phyloP scores from a whole-genome alignment of 1,140 invertebrate species.

The Spodoptera litura region DNA sequence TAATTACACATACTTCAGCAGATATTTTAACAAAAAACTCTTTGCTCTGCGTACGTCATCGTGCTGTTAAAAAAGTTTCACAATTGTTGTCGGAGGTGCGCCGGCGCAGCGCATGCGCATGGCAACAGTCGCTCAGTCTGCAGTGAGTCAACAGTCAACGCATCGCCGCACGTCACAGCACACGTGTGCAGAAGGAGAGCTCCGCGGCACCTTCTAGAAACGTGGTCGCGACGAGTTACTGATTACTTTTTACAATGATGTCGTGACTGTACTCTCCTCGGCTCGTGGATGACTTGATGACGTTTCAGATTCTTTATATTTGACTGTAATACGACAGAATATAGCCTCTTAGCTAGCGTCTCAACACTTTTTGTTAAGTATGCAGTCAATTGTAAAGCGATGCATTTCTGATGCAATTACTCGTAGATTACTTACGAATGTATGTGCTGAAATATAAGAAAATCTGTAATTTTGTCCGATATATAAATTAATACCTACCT shows the following conservation, averaged over 20 bases:
- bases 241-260: not conserved
- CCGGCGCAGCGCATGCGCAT: not conserved
- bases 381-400: too few species aligned
- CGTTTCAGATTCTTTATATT: not conserved
- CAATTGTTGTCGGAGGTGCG: slow-evolving; percentile 22
- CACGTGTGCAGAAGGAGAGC: slow-evolving; percentile 7
- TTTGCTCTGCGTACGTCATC: slow-evolving; percentile 3
- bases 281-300: slow-evolving; percentile 6
- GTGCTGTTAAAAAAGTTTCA: slow-evolving; percentile 10
- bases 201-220: slow-evolving; percentile 7
- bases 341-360: too few species aligned
- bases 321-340: not conserved
- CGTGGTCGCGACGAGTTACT: not conserved
- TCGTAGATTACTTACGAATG: too few species aligned
- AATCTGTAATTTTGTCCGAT: too few species aligned
- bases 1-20: slow-evolving; percentile 27
- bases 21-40: slow-evolving; percentile 21
- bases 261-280: slow-evolving; percentile 9
- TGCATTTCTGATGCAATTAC: too few species aligned
- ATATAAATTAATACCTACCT: too few species aligned
- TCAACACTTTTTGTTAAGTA: too few species aligned
- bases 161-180: slow-evolving; percentile 10
- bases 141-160: slow-evolving; percentile 23
- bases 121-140: slow-evolving; percentile 12
- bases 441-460: too few species aligned